Evolutionary conservation across 2,113 vertebrate genomes (phyloP), one percentile per base, ranked within the genome.

Genomic region (Oncorhynchus kisutch): DNA sequence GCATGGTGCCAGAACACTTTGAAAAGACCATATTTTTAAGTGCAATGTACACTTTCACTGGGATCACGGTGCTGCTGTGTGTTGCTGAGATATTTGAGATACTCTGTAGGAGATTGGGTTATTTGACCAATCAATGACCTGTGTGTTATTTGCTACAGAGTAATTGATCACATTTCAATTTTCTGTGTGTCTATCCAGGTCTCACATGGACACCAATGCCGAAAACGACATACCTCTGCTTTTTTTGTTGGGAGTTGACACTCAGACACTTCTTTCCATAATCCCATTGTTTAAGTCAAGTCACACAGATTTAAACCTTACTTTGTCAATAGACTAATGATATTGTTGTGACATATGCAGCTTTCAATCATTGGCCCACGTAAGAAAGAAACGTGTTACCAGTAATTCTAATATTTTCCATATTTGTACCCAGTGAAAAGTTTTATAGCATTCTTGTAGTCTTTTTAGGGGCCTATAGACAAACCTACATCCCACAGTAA

Each of bases 21-120:
- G 96, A 96, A 80, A 98, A 98, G 86, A 96, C 94, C 72, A 94
- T 97, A 87, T 97, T 97, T 88, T 95, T 96, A 84, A 95, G 95
- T 80, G 95, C 94, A 78, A 94, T 96, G 94, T 95, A 97, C 84
- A 95, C 92, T 57, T 97, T 96, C 89, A 96, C 96, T 51, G 87
- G 93, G 39, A 96, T 97, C 90, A 97, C 94, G 76, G 88, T 96
- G 20, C 77, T 94, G 2, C 91, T 96, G 82, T 95, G 94, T 71
- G 76, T 94, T 59, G 94, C 92, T 1, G 93, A 96, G 86, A 88
- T 97, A 82, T 96, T 96, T 87, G 94, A 98, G 89, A 95, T 96
- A 66, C 89, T 95, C 71, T 94, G 91, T 87, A 93, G 94, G 83
- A 92, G 92, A 64, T 76, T 95, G 5, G 93, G 94, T 72, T 94